Base-by-base conservation (phyloP, 2,113 vertebrate genomes). In the Thryonomys swinderianus region DNA sequence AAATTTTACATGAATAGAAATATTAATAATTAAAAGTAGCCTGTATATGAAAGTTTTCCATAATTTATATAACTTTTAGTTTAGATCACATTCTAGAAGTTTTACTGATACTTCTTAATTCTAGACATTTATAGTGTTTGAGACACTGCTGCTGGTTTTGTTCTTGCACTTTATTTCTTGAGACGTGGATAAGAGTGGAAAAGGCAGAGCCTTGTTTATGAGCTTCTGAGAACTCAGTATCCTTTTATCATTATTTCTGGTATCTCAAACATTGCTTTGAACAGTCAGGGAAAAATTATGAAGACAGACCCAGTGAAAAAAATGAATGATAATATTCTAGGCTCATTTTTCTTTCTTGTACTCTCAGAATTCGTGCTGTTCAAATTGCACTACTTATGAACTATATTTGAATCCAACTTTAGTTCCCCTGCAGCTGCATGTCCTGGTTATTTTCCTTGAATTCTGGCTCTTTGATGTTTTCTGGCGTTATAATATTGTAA, bases 381-480 rank as follows among this genome's bases (percentile, higher is more conserved):
- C 11, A 61, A 85, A 82, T 88, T 40, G 45, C 11, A 61, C 80
- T 78, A 34, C 53, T 55, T 82, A 7, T 91, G 85, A 82, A 42
- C 10, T 14, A 18, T 57, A 67, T 79, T 94, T 93, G 34, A 94
- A 61, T 64, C 83, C 40, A 37, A 42, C 88, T 55, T 42, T 51
- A 89, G 34, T 42, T 76, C 4, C 89, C 59, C 61, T 91, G 57
- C 20, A 91, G 86, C 89, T 96, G 67, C 74, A 69, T 73, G 53
- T 62, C 23, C 83, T 82, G 74, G 9, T 67, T 88, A 55, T 90
- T 93, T 96, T 96, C 69, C 90, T 94, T 96, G 82, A 78, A 74
- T 94, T 79, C 42, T 66, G 82, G 78, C 37, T 88, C 40, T 96
- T 91, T 92, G 79, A 78, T 95, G 78, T 86, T 91, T 85, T 79